These are phyloP conservation scores for Urophycis tenuis DNA, from an alignment of 2,797 vertebrate species.

Conservation along the genomic window DNA sequence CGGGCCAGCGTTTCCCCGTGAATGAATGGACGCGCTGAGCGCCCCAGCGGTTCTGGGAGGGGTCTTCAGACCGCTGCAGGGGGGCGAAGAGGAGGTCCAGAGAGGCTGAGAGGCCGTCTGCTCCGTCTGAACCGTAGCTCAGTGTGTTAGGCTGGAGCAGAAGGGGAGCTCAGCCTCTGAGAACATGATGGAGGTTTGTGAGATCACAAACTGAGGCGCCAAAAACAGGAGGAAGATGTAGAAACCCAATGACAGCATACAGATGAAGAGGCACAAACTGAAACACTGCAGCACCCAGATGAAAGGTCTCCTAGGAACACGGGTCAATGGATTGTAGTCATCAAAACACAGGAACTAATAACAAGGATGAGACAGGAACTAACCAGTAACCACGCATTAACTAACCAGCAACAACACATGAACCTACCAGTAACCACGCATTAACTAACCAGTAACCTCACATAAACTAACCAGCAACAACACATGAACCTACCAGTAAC, in stretches of 20 bases:
- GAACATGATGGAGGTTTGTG: too few relatives aligned
- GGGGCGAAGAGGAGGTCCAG: neutral
- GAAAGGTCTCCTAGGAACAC: neutral
- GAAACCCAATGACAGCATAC: neutral
- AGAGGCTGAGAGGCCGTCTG: neutral
- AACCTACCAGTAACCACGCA: too few relatives aligned
- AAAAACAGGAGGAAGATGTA: too few relatives aligned
- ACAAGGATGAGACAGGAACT: too few relatives aligned
- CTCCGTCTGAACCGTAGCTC: neutral
- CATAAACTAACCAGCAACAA: neutral
- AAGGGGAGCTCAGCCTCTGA: neutral
- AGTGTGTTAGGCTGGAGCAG: neutral
- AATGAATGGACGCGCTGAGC: neutral
- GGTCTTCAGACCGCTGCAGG: neutral
- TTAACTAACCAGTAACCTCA: neutral
- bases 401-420: neutral
- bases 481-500: neutral
- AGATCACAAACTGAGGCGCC: neutral
- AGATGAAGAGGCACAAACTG: neutral
- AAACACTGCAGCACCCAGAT: neutral
- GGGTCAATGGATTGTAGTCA: too few relatives aligned
- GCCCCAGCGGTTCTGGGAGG: neutral
- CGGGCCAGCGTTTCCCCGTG: neutral
- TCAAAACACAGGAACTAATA: too few relatives aligned
- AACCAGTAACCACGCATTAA: too few relatives aligned